Evolutionary conservation across 2,113 vertebrate genomes (phyloP).

Genomic region (Gymnocephalus cernua): DNA sequence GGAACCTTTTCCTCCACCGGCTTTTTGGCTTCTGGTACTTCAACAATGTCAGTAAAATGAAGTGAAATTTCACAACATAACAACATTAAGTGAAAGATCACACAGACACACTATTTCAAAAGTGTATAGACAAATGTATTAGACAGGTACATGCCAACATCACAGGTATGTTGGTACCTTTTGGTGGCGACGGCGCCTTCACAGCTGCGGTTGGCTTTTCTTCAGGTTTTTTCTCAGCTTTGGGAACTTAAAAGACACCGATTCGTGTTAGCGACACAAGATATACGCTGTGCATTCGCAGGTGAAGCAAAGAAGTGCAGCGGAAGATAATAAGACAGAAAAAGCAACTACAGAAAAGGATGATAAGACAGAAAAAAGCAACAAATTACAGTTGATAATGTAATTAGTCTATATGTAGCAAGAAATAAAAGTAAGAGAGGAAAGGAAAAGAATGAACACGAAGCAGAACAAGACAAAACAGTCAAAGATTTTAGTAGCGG

Average conservation of each 20-base stretch:
- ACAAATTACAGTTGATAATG: neutral
- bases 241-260: slow-evolving; percentile 75
- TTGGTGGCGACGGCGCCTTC: slow-evolving; percentile 58
- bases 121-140: neutral
- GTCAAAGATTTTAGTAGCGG: slow-evolving; percentile 20
- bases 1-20: slow-evolving; percentile 81
- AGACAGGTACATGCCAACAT: slow-evolving; percentile 6
- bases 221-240: slow-evolving; percentile 64
- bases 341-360: neutral
- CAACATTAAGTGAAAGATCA: neutral
- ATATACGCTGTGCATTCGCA: slow-evolving; percentile 12
- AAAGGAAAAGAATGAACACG: neutral
- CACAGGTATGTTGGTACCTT: slow-evolving; percentile 74
- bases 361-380: neutral
- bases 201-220: slow-evolving; percentile 52
- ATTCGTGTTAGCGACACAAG: slow-evolving; percentile 49
- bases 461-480: neutral
- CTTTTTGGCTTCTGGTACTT: slow-evolving; percentile 78
- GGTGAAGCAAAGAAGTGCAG: slow-evolving; percentile 22
- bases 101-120: neutral
- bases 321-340: slow-evolving; percentile 4
- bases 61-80: slow-evolving; percentile 6
- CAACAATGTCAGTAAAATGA: slow-evolving; percentile 54
- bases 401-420: neutral
- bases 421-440: neutral